Evolutionary conservation across 2,113 vertebrate species (phyloP).

Genomic region (Columba livia): DNA sequence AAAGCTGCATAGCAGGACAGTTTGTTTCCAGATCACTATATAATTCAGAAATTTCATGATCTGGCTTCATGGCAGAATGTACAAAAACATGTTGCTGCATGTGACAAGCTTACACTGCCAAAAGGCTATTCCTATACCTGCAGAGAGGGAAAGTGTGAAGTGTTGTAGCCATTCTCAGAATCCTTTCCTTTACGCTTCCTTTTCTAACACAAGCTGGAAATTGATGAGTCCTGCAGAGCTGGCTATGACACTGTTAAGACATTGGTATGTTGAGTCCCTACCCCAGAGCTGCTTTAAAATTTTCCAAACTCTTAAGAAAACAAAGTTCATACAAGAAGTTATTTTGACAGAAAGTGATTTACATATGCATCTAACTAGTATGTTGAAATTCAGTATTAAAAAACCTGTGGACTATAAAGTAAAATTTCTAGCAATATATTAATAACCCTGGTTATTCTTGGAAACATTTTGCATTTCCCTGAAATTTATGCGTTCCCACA

Average conservation of each 20-base stretch:
- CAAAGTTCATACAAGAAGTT: background rate
- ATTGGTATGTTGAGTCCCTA: background rate
- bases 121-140: background rate
- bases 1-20: background rate
- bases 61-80: background rate
- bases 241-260: background rate
- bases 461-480: constrained; percentile 1
- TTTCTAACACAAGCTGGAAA: background rate
- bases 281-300: background rate
- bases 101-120: background rate
- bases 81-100: background rate
- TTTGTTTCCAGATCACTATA: background rate
- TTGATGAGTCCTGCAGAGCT: background rate
- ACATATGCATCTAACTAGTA: background rate
- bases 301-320: constrained; percentile 4
- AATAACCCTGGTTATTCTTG: background rate
- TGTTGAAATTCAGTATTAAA: background rate
- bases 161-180: background rate
- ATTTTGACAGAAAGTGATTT: background rate
- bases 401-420: background rate
- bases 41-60: background rate
- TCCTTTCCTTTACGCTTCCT: background rate
- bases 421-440: background rate
- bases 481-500: background rate
- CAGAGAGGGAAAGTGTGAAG: background rate